Base-by-base conservation (phyloP, 2,797 vertebrate genomes). In the Alfaro cultratus region DNA sequence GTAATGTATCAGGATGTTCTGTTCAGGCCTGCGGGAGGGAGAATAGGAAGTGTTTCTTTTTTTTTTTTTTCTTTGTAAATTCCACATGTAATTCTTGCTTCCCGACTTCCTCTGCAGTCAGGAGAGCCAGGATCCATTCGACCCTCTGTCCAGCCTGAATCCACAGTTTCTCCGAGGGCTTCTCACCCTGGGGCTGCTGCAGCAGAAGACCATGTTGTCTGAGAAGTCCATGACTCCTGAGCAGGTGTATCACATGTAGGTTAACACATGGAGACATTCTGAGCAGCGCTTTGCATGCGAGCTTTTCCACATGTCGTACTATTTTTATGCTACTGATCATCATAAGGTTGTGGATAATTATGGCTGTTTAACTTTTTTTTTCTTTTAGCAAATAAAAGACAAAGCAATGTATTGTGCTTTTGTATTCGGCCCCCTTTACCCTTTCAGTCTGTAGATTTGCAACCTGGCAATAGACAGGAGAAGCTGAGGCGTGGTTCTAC, bases 241-340 rank as follows among this genome's bases (percentile, higher is more conserved):
- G 39, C 94, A 94, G 41, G 88, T 96, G 70, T 92, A 94, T 82
- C 95, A 95, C 84, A 91, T 55, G 96, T 95, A 87, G 73, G 95
- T 91, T 39, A 51, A 26, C 62, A 64, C 21, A 51, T 2, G 21
- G 16, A 73, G 13, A 34, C 26, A 46, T 5, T 23, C 51, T 4
- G 51, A 36, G 13, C 53, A 18, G 60, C 16, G 29, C 12, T 8
- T 34, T 64, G 60, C 60, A 64, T 64, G 15, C 8, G 31, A 62
- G 60, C 60, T 34, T 34, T 62, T 62, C 15, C 62, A 18, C 34
- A 21, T 36, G 23, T 16, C 13, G 0, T 16, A 31, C 34, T 31
- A 16, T 31, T 21, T 67, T 67, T 23, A 34, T 67, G 29, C 36
- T 67, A 21, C 21, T 4, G 34, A 10, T 39, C 3, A 34, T 36